A percentile compares a stretch with the other conserved stretches of the same genome.
Evolutionary conservation across 2,797 vertebrate genomes (phyloP).

Genomic region (Meriones psammophilus): DNA sequence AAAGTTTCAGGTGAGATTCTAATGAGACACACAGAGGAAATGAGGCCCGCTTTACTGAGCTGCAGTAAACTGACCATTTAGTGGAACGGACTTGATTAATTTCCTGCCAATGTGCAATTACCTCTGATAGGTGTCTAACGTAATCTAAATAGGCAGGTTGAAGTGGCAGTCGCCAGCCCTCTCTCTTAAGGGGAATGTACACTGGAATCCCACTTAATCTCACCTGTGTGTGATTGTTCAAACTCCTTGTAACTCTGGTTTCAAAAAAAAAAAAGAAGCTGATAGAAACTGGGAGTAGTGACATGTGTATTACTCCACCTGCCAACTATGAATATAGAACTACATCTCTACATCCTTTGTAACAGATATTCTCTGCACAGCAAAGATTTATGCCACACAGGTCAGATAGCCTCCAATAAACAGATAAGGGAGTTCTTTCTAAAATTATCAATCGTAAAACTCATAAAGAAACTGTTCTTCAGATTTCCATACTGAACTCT

Average conservation of each 20-base stretch:
- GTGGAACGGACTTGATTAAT: constrained; percentile 80
- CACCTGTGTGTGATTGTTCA: background rate
- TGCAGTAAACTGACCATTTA: constrained; percentile 81
- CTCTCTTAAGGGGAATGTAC: constrained; percentile 33
- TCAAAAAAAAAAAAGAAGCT: background rate
- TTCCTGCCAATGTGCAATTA: constrained; percentile 80
- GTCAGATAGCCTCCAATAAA: background rate
- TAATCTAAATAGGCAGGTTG: constrained; percentile 56
- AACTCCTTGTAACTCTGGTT: constrained; percentile 47
- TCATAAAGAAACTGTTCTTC: background rate
- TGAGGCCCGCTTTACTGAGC: constrained; percentile 62
- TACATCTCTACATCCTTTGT: background rate
- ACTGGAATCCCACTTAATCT: background rate
- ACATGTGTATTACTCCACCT: no score
- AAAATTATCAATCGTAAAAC: background rate
- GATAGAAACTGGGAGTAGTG: background rate
- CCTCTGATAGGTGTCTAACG: constrained; percentile 73
- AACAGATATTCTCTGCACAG: background rate
- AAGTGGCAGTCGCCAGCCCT: background rate
- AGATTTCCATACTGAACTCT: constrained; percentile 3
- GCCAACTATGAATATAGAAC: background rate
- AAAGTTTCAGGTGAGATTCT: constrained; percentile 73
- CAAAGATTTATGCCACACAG: background rate
- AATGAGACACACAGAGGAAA: constrained; percentile 74
- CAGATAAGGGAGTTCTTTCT: background rate